phyloP scores from a whole-genome alignment of 1,140 invertebrate species.

The Papilio helenus region DNA sequence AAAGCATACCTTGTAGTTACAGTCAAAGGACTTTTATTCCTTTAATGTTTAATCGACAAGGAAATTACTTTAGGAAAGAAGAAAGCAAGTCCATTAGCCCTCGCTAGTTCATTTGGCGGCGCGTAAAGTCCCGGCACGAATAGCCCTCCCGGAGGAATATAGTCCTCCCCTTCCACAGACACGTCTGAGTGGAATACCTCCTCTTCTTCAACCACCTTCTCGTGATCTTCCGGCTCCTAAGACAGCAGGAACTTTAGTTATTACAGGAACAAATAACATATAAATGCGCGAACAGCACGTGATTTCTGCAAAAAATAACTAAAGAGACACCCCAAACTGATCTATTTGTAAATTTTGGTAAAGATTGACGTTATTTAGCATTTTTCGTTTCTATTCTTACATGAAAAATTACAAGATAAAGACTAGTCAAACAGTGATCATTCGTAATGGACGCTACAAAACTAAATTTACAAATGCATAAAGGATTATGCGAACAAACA shows the following conservation, averaged over 20 bases:
- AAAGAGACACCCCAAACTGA: no score
- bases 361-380: no score
- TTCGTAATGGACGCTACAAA: no score
- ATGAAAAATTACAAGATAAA: no score
- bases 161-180: slow-evolving; percentile 69
- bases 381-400: no score
- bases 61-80: slow-evolving; percentile 75
- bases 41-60: background rate
- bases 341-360: no score
- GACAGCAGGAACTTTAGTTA: slow-evolving; percentile 12
- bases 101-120: slow-evolving; percentile 72
- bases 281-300: no score
- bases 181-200: slow-evolving; percentile 74
- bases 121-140: slow-evolving; percentile 74
- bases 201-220: slow-evolving; percentile 60
- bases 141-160: slow-evolving; percentile 74
- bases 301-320: no score
- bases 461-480: background rate
- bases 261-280: no score
- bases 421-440: no score
- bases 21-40: no score
- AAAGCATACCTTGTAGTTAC: background rate
- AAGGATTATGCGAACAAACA: background rate
- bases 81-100: slow-evolving; percentile 65
- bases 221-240: slow-evolving; percentile 47